Conservation (phyloP, 2,113 vertebrate species). For the Morone saxatilis region DNA sequence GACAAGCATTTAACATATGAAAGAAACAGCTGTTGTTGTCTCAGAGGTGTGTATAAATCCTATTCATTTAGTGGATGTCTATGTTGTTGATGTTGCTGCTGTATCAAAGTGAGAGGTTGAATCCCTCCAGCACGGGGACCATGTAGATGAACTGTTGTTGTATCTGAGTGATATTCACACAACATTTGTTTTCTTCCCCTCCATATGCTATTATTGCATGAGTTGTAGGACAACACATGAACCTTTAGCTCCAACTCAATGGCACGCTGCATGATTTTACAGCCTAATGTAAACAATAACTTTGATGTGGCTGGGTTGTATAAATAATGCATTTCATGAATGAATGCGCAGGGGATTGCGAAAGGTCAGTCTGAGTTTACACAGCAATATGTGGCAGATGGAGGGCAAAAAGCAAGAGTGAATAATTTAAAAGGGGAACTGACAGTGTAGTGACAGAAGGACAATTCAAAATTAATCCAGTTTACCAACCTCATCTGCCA, state of each 20-base stretch:
- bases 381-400: conserved; percentile 74
- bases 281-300: conserved; percentile 73
- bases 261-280: conserved; percentile 49
- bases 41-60: conserved; percentile 25
- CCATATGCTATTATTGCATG: conserved; percentile 17
- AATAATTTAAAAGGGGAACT: conserved; percentile 76
- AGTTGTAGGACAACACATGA: conserved; percentile 28
- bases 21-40: conserved; percentile 69
- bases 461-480: conserved; percentile 69
- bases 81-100: conserved; percentile 30
- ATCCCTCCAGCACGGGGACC: conserved; percentile 1
- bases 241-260: conserved; percentile 45
- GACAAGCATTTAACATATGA: conserved; percentile 33
- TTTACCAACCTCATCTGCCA: conserved; percentile 60
- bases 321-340: conserved; percentile 82
- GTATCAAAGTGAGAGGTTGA: conserved; percentile 38
- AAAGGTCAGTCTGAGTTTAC: conserved; percentile 83
- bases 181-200: conserved; percentile 34
- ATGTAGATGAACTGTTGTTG: conserved; percentile 20
- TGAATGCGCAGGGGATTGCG: conserved; percentile 65
- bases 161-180: conserved; percentile 28
- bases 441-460: conserved; percentile 65
- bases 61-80: conserved; percentile 31
- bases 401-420: conserved; percentile 71
- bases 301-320: conserved; percentile 61